These are phyloP conservation scores for Phaonia tiefii DNA, from an alignment of 2,888 invertebrate genomes.

Conservation along the genomic window DNA sequence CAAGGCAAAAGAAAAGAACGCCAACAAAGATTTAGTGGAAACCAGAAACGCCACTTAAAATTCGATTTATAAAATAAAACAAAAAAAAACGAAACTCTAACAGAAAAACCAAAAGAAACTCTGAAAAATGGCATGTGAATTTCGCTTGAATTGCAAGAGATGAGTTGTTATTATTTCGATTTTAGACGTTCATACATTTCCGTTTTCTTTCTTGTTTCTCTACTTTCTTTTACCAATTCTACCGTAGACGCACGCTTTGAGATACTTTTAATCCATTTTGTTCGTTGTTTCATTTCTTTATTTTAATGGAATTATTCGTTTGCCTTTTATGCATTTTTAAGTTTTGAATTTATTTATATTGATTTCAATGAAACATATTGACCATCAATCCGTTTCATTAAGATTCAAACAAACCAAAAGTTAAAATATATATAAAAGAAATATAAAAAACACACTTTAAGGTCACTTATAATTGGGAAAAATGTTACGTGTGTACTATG, in stretches of 20 bases:
- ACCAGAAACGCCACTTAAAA: neutral
- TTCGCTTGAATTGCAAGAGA: conserved; percentile 73
- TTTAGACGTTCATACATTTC: conserved; percentile 46
- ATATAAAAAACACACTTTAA: conserved; percentile 79
- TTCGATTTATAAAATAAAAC: conserved; percentile 18
- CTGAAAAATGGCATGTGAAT: conserved; percentile 74
- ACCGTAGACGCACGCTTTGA: conserved; percentile 74
- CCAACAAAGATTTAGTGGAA: neutral
- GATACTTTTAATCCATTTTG: conserved; percentile 54
- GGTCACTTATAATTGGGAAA: conserved; percentile 80
- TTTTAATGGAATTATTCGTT: conserved; percentile 34
- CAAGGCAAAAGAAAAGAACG: conserved; percentile 6
- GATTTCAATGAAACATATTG: conserved; percentile 62
- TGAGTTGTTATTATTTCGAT: conserved; percentile 49
- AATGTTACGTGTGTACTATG: conserved; percentile 73
- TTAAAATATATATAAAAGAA: conserved; percentile 17
- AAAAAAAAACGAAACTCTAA: conserved; percentile 28
- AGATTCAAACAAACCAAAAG: conserved; percentile 49
- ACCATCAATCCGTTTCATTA: conserved; percentile 66
- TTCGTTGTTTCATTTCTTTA: conserved; percentile 55
- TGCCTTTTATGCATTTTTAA: conserved; percentile 46
- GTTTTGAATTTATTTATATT: conserved; percentile 53
- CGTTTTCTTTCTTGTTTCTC: conserved; percentile 24
- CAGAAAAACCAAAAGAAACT: conserved; percentile 40
- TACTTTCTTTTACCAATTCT: conserved; percentile 7